These are phyloP conservation scores for Conus canariensis DNA, from an alignment of 2,888 invertebrate genomes.

Conservation along the genomic window DNA sequence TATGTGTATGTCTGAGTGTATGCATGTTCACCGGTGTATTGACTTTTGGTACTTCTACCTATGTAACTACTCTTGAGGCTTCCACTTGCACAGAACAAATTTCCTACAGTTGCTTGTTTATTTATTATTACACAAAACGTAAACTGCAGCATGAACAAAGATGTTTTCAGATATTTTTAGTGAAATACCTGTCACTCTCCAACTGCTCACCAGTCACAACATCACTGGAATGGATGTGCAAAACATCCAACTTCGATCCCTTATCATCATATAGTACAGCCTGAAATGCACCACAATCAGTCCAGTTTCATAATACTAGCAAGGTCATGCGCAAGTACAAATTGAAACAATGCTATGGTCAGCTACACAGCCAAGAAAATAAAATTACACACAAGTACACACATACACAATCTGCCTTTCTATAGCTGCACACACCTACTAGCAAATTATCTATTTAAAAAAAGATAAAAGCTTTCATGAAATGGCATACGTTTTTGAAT, in stretches of 20 bases:
- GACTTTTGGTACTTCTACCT: too few species aligned
- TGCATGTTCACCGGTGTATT: too few species aligned
- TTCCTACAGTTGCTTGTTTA: too few species aligned
- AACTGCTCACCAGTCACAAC: slow-evolving; percentile 64
- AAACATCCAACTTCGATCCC: slow-evolving; percentile 60
- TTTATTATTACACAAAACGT: too few species aligned
- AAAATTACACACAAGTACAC: neutral
- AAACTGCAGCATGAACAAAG: too few species aligned
- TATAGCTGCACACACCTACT: neutral
- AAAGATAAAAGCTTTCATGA: too few species aligned
- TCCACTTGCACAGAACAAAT: too few species aligned
- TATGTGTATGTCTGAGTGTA: neutral
- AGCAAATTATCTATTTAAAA: neutral
- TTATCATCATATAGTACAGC: slow-evolving; percentile 66
- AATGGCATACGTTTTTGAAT: too few species aligned
- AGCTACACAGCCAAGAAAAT: neutral
- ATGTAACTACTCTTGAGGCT: too few species aligned
- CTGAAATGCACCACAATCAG: slow-evolving; percentile 49
- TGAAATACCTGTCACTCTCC: slow-evolving; percentile 61
- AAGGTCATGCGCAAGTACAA: neutral
- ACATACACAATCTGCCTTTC: neutral
- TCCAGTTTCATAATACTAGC: neutral
- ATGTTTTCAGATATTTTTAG: neutral
- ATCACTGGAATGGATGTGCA: slow-evolving; percentile 59
- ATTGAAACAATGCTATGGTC: neutral